Evolutionary conservation across 1,140 invertebrate genomes (phyloP).

Genomic region (Brachionus paranguensis): DNA sequence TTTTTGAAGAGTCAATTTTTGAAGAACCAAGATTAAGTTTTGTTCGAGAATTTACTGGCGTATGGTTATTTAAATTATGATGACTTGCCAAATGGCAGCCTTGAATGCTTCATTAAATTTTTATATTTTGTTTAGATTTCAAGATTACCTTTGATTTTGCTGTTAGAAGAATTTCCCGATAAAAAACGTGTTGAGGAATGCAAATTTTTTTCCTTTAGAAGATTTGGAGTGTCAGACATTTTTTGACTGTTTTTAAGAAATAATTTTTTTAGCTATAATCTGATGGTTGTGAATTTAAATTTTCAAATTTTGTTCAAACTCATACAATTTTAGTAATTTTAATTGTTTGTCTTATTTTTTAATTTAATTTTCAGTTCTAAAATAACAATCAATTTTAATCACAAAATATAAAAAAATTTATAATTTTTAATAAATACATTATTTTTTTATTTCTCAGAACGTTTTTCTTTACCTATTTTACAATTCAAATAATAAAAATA

Average conservation of each 20-base stretch:
- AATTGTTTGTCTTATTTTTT: background rate
- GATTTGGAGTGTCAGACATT: background rate
- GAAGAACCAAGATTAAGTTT: background rate
- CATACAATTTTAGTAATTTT: background rate
- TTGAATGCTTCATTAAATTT: background rate
- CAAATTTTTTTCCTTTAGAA: background rate
- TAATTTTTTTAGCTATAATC: background rate
- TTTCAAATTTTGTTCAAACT: background rate
- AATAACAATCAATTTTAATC: background rate
- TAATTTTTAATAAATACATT: no score
- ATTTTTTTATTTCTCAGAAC: no score
- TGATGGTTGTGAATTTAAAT: background rate
- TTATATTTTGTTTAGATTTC: background rate
- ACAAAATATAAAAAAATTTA: no score
- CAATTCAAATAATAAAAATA: no score
- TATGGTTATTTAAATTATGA: background rate
- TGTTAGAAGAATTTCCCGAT: background rate
- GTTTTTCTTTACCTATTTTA: no score
- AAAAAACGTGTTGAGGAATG: background rate
- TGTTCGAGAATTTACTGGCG: background rate
- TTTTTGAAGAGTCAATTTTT: slow-evolving; percentile 6
- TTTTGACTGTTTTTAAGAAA: background rate
- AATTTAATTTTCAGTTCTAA: background rate
- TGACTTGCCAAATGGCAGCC: background rate
- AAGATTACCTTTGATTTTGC: background rate